Evolutionary conservation across 2,888 invertebrate species (phyloP).

Genomic region (Andrena chrysosceles): DNA sequence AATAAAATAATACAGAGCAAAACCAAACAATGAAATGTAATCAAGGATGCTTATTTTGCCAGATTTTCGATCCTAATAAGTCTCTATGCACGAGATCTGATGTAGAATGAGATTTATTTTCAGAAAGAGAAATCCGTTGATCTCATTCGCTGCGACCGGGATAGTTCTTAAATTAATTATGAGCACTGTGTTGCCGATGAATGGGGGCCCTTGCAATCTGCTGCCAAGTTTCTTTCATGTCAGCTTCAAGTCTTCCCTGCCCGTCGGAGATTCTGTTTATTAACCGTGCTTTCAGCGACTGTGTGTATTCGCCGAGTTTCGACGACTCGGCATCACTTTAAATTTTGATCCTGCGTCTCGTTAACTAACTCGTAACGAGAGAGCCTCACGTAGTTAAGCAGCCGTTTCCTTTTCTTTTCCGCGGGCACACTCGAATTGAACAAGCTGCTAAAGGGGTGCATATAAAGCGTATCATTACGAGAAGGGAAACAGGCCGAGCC

Average conservation of each 20-base stretch:
- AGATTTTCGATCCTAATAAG: neutral
- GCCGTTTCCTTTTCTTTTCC: conserved; percentile 23
- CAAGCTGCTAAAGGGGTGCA: conserved; percentile 33
- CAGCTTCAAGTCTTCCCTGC: neutral
- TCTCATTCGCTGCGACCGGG: neutral
- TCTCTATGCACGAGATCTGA: neutral
- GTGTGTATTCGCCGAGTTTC: conserved; percentile 33
- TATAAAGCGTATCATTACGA: conserved; percentile 34
- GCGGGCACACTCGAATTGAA: conserved; percentile 14
- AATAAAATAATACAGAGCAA: neutral
- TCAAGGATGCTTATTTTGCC: neutral
- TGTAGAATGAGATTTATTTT: neutral
- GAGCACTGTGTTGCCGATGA: conserved; percentile 13
- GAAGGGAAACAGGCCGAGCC: conserved; percentile 1
- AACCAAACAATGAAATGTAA: neutral
- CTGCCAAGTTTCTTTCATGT: conserved; percentile 1
- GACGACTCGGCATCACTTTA: conserved; percentile 27
- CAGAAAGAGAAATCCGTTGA: neutral
- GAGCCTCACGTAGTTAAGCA: conserved; percentile 15
- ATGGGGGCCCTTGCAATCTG: neutral
- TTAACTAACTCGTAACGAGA: conserved; percentile 37
- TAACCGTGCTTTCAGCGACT: conserved; percentile 37
- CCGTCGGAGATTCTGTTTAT: conserved; percentile 48
- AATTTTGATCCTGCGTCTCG: conserved; percentile 25
- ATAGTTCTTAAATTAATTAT: conserved; percentile 28